phyloP scores from a whole-genome alignment of 1,140 invertebrate species.

The Orius laevigatus region DNA sequence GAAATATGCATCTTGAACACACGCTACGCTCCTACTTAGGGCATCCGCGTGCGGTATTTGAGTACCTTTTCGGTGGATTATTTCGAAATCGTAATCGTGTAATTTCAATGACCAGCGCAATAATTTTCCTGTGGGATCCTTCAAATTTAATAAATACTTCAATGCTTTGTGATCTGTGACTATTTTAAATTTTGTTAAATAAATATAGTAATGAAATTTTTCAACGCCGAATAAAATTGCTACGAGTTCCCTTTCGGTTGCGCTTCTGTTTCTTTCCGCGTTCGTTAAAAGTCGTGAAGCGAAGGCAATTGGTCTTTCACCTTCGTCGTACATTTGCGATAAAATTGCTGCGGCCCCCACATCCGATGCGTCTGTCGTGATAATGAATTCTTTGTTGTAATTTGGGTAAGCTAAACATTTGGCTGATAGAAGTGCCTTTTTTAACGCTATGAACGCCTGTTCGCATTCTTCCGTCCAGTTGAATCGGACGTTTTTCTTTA shows the following conservation, averaged over 20 bases:
- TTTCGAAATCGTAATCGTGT: too few relatives aligned
- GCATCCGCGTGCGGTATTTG: too few relatives aligned
- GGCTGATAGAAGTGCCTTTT: too few relatives aligned
- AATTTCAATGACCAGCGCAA: too few relatives aligned
- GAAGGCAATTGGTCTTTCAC: constrained; percentile 30
- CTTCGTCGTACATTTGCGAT: constrained; percentile 24
- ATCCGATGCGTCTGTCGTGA: constrained; percentile 27
- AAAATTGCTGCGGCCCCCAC: constrained; percentile 24
- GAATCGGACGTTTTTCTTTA: too few relatives aligned
- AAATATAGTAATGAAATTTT: constrained; percentile 31
- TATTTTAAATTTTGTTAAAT: constrained; percentile 23
- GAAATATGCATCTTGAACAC: too few relatives aligned
- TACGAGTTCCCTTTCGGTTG: constrained; percentile 35
- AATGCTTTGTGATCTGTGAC: constrained; percentile 26
- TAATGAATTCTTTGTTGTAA: constrained; percentile 28
- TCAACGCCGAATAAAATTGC: constrained; percentile 30
- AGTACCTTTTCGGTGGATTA: too few relatives aligned
- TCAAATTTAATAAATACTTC: constrained; percentile 20
- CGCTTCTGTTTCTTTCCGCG: constrained; percentile 32
- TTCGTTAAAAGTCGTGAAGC: constrained; percentile 29
- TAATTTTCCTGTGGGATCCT: too few relatives aligned
- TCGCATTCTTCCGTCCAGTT: too few relatives aligned
- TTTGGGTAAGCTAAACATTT: too few relatives aligned
- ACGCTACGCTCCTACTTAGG: too few relatives aligned
- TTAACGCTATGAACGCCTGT: too few relatives aligned